Evolutionary conservation across 1,140 invertebrate genomes (phyloP).

Genomic region (Drosophila bipectinata): DNA sequence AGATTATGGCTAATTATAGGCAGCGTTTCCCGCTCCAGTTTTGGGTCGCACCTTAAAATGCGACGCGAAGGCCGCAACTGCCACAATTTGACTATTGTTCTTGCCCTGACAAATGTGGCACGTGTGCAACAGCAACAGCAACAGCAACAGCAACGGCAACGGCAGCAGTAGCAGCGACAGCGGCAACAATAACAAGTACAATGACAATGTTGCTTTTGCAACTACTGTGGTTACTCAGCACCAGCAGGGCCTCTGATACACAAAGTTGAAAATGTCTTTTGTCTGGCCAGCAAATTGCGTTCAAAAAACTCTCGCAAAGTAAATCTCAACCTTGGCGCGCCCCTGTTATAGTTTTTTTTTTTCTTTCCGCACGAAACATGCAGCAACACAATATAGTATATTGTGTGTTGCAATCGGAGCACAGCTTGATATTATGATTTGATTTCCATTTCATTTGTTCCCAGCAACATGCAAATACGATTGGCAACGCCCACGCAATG

Average conservation of each 20-base stretch:
- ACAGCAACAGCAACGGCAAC: neutral
- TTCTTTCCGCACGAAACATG: constrained; percentile 65
- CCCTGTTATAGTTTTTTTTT: constrained; percentile 54
- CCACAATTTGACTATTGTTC: constrained; percentile 33
- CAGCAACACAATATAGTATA: constrained; percentile 16
- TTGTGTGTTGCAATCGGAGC: constrained; percentile 55
- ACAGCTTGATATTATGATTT: constrained; percentile 64
- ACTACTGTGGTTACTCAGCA: constrained; percentile 47
- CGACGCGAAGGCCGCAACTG: constrained; percentile 45
- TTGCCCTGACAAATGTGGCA: constrained; percentile 55
- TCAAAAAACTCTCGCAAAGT: constrained; percentile 24
- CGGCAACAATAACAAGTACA: constrained; percentile 6
- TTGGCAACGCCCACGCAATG: constrained; percentile 73
- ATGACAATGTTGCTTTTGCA: constrained; percentile 47
- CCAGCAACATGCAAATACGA: constrained; percentile 75
- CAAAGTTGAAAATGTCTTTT: constrained; percentile 53
- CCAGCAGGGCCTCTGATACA: constrained; percentile 18
- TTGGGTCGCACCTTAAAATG: constrained; percentile 63
- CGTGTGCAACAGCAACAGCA: constrained; percentile 53
- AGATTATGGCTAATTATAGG: constrained; percentile 68
- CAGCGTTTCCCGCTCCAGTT: constrained; percentile 52
- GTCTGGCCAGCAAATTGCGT: constrained; percentile 54
- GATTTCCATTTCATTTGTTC: constrained; percentile 68
- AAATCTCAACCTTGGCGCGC: constrained; percentile 63
- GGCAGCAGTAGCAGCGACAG: neutral